Base-by-base conservation (phyloP, 2,888 invertebrate species). In the Tipula unca region DNA sequence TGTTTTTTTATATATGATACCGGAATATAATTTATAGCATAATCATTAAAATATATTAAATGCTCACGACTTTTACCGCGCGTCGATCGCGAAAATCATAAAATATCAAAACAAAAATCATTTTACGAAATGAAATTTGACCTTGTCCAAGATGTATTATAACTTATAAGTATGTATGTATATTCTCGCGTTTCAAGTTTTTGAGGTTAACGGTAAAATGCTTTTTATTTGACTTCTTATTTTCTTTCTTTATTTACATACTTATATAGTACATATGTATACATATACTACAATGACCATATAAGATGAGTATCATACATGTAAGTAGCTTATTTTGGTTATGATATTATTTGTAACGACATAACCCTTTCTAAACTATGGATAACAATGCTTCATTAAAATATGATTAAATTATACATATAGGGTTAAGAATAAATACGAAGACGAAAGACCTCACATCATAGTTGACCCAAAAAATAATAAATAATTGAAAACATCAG, bases 161-260 rank as follows among this genome's bases (percentile, higher is more conserved):
- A 35, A 35, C 6, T 35, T 35, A 35, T 48, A 8, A n/a, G n/a
- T n/a, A n/a, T n/a, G n/a, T n/a, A n/a, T n/a, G n/a, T n/a, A 48
- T 48, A n/a, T 48, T 48, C 48, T 17, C 5, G n/a, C 17, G 17
- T 6, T 82, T 82, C 29, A 82, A n/a, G 29, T 35, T 84, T 84
- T 84, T 84, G n/a, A 84, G 84, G 35, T 84, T 84, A 84, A 84
- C 84, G 84, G 84, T 84, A 84, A 39, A 39, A 39, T 84, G 10
- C 29, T 29, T 82, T 82, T 82, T 29, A n/a, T 82, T 29, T 82
- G 29, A 82, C 82, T n/a, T 48, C 48, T 48, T 48, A 48, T 48
- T 48, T 48, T 48, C 20, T 48, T 48, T 48, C 48, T 20, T 48
- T 6, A n/a, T n/a, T n/a, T n/a, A n/a, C n/a, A n/a, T n/a, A n/a